A percentile compares a stretch with the other conserved stretches of the same genome.
These are phyloP conservation scores for Strigamia maritima DNA, from an alignment of 2,888 invertebrate genomes.

Conservation along the genomic window DNA sequence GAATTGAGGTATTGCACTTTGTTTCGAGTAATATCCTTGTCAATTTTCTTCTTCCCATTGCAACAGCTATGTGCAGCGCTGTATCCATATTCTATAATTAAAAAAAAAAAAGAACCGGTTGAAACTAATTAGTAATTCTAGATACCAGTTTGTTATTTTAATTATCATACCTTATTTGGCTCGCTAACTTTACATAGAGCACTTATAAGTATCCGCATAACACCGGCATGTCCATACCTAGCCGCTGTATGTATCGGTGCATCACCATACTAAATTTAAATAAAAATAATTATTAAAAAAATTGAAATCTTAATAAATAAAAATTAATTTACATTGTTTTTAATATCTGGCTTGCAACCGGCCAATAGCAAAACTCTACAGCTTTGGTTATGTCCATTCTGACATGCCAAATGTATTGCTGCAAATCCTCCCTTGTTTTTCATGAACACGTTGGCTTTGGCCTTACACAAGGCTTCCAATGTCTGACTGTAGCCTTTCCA, in stretches of 20 bases:
- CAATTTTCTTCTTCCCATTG: conserved; percentile 87
- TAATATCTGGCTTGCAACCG: conserved; percentile 80
- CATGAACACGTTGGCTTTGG: conserved; percentile 58
- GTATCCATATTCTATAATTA: conserved; percentile 78
- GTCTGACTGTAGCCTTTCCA: conserved; percentile 91
- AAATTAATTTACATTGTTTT: conserved; percentile 74
- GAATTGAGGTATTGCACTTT: conserved; percentile 67
- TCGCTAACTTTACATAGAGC: conserved; percentile 81
- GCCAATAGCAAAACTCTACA: conserved; percentile 82
- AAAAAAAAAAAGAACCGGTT: background rate
- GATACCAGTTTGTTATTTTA: conserved; percentile 41
- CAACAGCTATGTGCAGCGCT: conserved; percentile 86
- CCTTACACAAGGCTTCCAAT: conserved; percentile 67
- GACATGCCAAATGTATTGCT: conserved; percentile 89
- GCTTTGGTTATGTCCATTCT: conserved; percentile 95
- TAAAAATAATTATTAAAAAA: conserved; percentile 39
- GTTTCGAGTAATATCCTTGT: conserved; percentile 86
- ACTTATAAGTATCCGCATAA: conserved; percentile 86
- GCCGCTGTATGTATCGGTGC: conserved; percentile 91
- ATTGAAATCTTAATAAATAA: conserved; percentile 37
- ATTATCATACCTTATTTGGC: conserved; percentile 83
- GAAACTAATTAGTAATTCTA: background rate
- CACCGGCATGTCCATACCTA: conserved; percentile 93
- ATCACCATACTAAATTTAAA: conserved; percentile 75
- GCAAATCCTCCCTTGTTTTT: conserved; percentile 73